These are phyloP conservation scores for Eulemur mongoz DNA, from an alignment of 2,797 vertebrate genomes.

Conservation along the genomic window DNA sequence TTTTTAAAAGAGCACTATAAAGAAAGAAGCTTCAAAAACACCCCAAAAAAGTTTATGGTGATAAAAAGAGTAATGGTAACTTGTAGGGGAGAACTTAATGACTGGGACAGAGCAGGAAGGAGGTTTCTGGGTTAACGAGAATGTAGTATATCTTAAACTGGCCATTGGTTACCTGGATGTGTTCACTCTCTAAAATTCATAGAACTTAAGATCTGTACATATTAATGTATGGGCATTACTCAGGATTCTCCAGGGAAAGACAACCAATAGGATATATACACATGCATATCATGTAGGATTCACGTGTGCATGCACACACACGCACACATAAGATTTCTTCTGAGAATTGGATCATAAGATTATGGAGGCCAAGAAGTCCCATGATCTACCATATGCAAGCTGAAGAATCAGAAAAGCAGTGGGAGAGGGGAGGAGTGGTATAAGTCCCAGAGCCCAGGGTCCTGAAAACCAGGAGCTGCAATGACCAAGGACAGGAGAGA, in stretches of 20 bases:
- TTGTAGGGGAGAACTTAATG: neutral
- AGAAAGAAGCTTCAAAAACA: neutral
- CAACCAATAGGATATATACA: neutral
- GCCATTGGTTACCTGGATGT: neutral
- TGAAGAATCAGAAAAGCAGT: neutral
- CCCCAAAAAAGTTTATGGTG: neutral
- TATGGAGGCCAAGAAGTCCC: neutral
- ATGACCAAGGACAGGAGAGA: neutral
- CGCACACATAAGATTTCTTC: neutral
- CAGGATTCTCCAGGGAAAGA: neutral
- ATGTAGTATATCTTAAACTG: neutral
- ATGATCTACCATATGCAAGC: neutral
- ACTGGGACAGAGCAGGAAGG: neutral
- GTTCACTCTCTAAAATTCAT: neutral
- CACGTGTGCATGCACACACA: neutral
- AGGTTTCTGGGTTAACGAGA: neutral
- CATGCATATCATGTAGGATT: neutral
- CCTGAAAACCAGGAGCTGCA: neutral
- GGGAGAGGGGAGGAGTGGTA: no score
- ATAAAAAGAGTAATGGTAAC: neutral
- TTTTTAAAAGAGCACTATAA: neutral
- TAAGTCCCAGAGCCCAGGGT: neutral
- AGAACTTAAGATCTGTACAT: neutral
- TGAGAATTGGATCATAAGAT: neutral
- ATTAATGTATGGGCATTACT: neutral